Conservation (phyloP, 37 sponge, comb jelly and placozoan species). For the Aphrocallistes beatrix region DNA sequence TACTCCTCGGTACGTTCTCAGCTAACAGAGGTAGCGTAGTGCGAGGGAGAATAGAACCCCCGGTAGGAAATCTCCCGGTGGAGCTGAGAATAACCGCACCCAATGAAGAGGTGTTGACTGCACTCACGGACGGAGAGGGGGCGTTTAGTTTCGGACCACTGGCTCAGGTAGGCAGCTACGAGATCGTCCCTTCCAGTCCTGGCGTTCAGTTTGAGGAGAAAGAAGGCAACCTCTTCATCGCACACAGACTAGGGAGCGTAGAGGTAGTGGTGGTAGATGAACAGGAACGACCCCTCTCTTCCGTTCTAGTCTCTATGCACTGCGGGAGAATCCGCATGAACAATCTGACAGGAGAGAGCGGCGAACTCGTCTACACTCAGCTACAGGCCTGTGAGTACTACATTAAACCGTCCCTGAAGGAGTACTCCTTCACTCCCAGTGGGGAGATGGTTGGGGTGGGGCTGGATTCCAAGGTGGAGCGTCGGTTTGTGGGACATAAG, state of each 20-base stretch:
- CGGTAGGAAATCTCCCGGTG: not conserved
- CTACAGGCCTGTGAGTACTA: conserved; percentile 10
- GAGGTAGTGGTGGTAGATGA: not conserved
- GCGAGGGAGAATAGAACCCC: not conserved
- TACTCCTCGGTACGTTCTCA: not conserved
- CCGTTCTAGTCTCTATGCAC: not conserved
- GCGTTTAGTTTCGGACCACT: not conserved
- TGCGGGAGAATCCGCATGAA: not conserved
- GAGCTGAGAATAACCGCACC: not conserved
- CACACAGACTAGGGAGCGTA: not conserved
- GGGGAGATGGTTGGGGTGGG: not conserved
- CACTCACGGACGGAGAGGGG: not conserved
- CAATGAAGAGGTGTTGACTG: not conserved
- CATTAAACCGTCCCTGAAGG: not conserved
- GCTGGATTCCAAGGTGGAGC: not conserved
- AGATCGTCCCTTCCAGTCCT: not conserved
- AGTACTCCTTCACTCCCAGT: not conserved
- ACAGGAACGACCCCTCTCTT: not conserved
- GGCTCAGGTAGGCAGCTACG: not conserved
- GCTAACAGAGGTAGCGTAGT: not conserved
- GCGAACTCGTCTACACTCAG: not conserved
- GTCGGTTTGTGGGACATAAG: not conserved
- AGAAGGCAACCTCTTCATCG: not conserved
- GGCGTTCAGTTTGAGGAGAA: not conserved
- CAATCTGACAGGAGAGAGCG: not conserved